Evolutionary conservation across 2,797 vertebrate genomes (phyloP).

Genomic region (Phalloptychus januarius): DNA sequence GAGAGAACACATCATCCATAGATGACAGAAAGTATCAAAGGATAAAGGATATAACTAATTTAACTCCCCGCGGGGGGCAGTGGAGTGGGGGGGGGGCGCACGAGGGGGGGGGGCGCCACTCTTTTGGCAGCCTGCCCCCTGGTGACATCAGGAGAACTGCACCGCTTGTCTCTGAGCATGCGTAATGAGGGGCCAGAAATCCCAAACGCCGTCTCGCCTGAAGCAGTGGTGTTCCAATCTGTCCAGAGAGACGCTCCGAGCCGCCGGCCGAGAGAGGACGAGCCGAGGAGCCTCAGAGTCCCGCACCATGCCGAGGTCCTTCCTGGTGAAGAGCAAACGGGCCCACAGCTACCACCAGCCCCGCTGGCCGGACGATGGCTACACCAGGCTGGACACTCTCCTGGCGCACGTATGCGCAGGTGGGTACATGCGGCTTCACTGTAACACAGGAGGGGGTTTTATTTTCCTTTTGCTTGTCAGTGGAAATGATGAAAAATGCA

Average conservation of each 20-base stretch:
- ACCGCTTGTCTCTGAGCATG: slow-evolving; percentile 71
- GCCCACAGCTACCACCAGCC: slow-evolving; percentile 98
- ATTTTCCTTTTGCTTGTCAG: not conserved
- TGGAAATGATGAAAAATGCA: not conserved
- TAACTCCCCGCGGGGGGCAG: no score
- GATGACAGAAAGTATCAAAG: not conserved
- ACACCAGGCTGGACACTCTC: slow-evolving; percentile 79
- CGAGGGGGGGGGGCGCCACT: not conserved
- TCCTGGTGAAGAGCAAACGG: slow-evolving; percentile 97
- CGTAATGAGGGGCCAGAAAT: slow-evolving; percentile 77
- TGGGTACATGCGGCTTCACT: slow-evolving; percentile 71
- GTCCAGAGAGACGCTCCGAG: slow-evolving; percentile 80
- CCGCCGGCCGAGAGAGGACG: slow-evolving; percentile 39
- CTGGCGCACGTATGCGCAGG: slow-evolving; percentile 87
- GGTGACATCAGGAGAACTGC: slow-evolving; percentile 87
- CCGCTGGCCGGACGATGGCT: slow-evolving; percentile 86
- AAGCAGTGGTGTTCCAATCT: slow-evolving; percentile 78
- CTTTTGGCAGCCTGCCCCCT: slow-evolving; percentile 62
- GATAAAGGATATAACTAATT: not conserved
- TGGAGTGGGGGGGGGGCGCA: no score
- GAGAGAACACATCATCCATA: not conserved
- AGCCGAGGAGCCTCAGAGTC: slow-evolving; percentile 39
- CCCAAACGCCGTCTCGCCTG: slow-evolving; percentile 57
- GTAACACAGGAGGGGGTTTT: not conserved
- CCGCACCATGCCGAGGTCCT: slow-evolving; percentile 91